A percentile compares a stretch with the other conserved stretches of the same genome.
Conservation (phyloP, 2,888 invertebrate genomes). For the Luffia ferchaultella region DNA sequence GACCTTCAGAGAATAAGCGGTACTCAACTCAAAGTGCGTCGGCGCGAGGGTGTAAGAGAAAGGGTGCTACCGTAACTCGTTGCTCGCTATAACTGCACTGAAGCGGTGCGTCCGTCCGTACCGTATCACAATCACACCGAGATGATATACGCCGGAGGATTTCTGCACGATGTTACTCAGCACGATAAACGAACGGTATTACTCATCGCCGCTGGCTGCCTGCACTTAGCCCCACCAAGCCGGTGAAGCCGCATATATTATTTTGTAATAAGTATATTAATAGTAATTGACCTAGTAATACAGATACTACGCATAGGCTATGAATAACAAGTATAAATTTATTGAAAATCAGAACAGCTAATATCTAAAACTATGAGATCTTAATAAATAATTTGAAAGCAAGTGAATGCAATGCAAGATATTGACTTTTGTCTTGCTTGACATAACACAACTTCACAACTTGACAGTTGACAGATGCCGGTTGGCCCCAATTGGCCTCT, state of each 20-base stretch:
- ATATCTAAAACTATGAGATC: too few relatives aligned
- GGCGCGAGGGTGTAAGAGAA: constrained; percentile 27
- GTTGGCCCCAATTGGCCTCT: too few relatives aligned
- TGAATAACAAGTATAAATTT: too few relatives aligned
- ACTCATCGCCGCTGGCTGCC: constrained; percentile 50
- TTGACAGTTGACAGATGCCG: too few relatives aligned
- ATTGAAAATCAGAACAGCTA: too few relatives aligned
- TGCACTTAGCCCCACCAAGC: constrained; percentile 19
- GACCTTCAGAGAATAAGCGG: constrained; percentile 6
- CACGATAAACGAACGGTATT: constrained; percentile 55
- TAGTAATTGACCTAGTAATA: too few relatives aligned
- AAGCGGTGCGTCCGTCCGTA: constrained; percentile 21
- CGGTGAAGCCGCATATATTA: background rate
- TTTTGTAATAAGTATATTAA: too few relatives aligned
- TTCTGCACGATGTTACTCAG: constrained; percentile 53
- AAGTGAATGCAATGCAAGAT: too few relatives aligned
- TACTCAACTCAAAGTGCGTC: constrained; percentile 5
- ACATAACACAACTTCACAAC: too few relatives aligned
- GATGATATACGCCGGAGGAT: constrained; percentile 8
- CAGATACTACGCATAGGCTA: too few relatives aligned
- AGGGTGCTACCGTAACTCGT: constrained; percentile 46
- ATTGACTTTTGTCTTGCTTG: too few relatives aligned
- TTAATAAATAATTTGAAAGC: too few relatives aligned
- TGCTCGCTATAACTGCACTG: constrained; percentile 46
- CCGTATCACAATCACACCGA: constrained; percentile 17